phyloP scores from a whole-genome alignment of 1,140 invertebrate species.

The Oryzaephilus surinamensis region DNA sequence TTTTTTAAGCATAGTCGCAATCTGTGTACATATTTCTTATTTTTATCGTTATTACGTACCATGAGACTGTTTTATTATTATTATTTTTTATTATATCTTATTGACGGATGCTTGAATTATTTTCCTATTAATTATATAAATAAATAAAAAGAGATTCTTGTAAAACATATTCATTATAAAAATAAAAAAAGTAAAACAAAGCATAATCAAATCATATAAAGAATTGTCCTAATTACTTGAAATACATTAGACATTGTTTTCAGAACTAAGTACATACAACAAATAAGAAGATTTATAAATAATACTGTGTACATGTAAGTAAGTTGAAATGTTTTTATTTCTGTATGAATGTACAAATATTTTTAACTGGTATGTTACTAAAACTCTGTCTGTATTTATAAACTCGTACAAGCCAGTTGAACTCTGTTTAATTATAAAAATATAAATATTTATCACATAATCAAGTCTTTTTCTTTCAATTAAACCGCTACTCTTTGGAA shows the following conservation, averaged over 20 bases:
- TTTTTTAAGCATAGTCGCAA: constrained; percentile 16
- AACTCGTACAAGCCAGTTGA: constrained; percentile 35
- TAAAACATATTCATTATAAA: too few relatives aligned
- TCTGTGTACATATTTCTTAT: constrained; percentile 30
- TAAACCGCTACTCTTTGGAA: too few relatives aligned
- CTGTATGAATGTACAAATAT: constrained; percentile 34
- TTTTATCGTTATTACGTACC: too few relatives aligned
- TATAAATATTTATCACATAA: constrained; percentile 38
- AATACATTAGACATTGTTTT: constrained; percentile 20
- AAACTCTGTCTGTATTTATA: constrained; percentile 34
- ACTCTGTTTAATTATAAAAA: constrained; percentile 37
- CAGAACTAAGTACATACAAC: not conserved
- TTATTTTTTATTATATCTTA: too few relatives aligned
- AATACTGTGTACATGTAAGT: constrained; percentile 25
- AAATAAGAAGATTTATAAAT: constrained; percentile 1
- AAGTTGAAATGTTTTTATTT: constrained; percentile 31
- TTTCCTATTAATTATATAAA: too few relatives aligned
- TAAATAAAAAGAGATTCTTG: too few relatives aligned
- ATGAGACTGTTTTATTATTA: constrained; percentile 31
- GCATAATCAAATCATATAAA: too few relatives aligned
- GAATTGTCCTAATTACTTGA: too few relatives aligned
- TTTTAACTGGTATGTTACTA: constrained; percentile 31
- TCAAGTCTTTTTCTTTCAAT: constrained; percentile 18
- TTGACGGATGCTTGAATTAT: constrained; percentile 16
- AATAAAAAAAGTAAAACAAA: too few relatives aligned